Percentiles rank a stretch among this genome's conserved stretches.
Evolutionary conservation across 2,888 invertebrate genomes (phyloP).

Genomic region (Agapetus fuscipes): DNA sequence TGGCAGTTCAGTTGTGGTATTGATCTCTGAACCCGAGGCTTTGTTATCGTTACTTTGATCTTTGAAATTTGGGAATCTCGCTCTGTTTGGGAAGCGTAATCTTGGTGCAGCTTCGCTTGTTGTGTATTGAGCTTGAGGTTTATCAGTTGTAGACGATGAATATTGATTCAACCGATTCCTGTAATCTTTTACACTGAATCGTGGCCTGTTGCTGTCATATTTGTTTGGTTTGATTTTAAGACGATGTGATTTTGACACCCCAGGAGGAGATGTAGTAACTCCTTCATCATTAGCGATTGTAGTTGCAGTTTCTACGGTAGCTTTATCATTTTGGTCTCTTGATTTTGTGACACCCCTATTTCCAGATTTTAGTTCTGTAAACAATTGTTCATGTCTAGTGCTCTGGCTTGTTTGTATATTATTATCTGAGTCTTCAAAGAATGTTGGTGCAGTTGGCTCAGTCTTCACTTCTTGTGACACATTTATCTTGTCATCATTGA

Average conservation of each 20-base stretch:
- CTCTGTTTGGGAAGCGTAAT: slow-evolving; percentile 40
- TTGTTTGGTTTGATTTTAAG: slow-evolving; percentile 42
- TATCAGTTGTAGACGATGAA: slow-evolving; percentile 38
- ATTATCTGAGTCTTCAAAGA: slow-evolving; percentile 6
- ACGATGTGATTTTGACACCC: slow-evolving; percentile 20
- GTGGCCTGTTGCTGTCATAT: slow-evolving; percentile 53
- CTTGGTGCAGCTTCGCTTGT: slow-evolving; percentile 31
- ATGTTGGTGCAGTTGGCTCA: slow-evolving; percentile 9
- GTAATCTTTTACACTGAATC: slow-evolving; percentile 71
- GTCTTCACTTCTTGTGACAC: slow-evolving; percentile 2
- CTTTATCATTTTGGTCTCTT: slow-evolving; percentile 7
- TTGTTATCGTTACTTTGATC: slow-evolving; percentile 34
- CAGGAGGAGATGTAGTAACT: slow-evolving; percentile 24
- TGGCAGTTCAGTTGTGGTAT: slow-evolving; percentile 32
- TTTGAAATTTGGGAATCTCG: slow-evolving; percentile 32
- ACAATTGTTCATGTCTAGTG: slow-evolving; percentile 13
- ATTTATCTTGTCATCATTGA: slow-evolving; percentile 32
- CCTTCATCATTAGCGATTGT: slow-evolving; percentile 2
- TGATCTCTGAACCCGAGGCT: slow-evolving; percentile 8
- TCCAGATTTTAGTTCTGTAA: slow-evolving; percentile 15
- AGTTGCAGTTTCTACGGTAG: slow-evolving; percentile 23
- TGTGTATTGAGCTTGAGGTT: slow-evolving; percentile 31
- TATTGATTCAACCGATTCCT: slow-evolving; percentile 50
- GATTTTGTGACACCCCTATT: slow-evolving; percentile 11
- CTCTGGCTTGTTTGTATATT: slow-evolving; percentile 12